Conservation (phyloP, 2,113 vertebrate species). For the Clarias magur region DNA sequence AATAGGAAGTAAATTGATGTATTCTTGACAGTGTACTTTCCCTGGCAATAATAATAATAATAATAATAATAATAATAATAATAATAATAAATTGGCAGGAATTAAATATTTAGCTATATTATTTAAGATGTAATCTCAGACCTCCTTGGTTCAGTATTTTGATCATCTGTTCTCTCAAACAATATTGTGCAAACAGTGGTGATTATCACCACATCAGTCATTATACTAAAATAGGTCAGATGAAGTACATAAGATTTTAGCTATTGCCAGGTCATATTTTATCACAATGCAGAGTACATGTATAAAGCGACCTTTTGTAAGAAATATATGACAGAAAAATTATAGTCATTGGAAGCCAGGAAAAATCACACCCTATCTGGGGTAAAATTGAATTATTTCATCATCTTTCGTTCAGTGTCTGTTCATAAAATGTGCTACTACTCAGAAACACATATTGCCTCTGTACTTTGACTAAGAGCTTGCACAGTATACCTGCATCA, state of each 20-base stretch:
- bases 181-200: conserved; percentile 62
- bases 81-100: neutral
- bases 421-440: neutral
- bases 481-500: conserved; percentile 1
- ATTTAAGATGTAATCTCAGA: conserved; percentile 65
- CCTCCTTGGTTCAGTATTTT: conserved; percentile 64
- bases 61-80: conserved; percentile 5
- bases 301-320: neutral
- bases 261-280: neutral
- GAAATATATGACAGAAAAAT: neutral
- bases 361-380: neutral
- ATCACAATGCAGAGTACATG: neutral
- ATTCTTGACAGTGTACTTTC: neutral
- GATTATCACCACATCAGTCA: conserved; percentile 64
- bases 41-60: neutral
- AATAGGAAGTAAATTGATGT: neutral
- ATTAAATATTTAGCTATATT: conserved; percentile 55
- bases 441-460: conserved; percentile 5
- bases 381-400: conserved; percentile 16
- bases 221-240: conserved; percentile 47
- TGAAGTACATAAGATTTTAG: neutral
- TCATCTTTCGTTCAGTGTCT: neutral
- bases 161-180: conserved; percentile 73
- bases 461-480: conserved; percentile 11
- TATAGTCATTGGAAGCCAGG: neutral